Percentiles rank a stretch among this genome's conserved stretches.
These are phyloP conservation scores for Chydorus sphaericus DNA, from an alignment of 2,888 invertebrate species.

Conservation along the genomic window DNA sequence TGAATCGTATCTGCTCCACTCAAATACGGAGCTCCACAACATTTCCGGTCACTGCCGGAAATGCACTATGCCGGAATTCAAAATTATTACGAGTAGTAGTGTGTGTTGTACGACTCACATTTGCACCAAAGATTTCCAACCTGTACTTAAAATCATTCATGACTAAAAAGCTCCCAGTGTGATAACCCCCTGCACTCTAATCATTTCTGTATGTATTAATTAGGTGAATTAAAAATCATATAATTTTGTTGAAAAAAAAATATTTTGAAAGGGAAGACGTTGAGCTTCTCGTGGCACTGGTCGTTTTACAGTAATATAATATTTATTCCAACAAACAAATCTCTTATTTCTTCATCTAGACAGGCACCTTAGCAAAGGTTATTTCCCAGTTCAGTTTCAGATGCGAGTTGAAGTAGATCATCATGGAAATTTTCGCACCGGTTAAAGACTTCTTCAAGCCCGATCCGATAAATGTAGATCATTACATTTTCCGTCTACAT, in stretches of 20 bases:
- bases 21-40: not conserved
- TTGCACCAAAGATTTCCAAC: not conserved
- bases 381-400: conserved; percentile 82
- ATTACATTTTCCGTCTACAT: conserved; percentile 18
- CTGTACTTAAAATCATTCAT: not conserved
- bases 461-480: conserved; percentile 18
- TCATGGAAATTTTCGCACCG: conserved; percentile 25
- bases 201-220: not conserved
- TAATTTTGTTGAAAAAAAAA: too few relatives aligned
- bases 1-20: not conserved
- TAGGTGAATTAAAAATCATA: not conserved
- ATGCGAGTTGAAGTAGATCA: conserved; percentile 59
- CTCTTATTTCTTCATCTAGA: too few relatives aligned
- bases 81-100: not conserved
- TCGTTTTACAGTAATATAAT: too few relatives aligned
- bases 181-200: too few relatives aligned
- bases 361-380: too few relatives aligned
- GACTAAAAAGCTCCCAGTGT: too few relatives aligned
- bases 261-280: too few relatives aligned
- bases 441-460: conserved; percentile 23
- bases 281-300: too few relatives aligned
- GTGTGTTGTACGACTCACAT: not conserved
- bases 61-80: not conserved
- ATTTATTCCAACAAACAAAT: too few relatives aligned
- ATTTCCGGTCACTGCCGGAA: not conserved